phyloP scores from a whole-genome alignment of 2,888 invertebrate genomes.

The Temnothorax ravouxi region DNA sequence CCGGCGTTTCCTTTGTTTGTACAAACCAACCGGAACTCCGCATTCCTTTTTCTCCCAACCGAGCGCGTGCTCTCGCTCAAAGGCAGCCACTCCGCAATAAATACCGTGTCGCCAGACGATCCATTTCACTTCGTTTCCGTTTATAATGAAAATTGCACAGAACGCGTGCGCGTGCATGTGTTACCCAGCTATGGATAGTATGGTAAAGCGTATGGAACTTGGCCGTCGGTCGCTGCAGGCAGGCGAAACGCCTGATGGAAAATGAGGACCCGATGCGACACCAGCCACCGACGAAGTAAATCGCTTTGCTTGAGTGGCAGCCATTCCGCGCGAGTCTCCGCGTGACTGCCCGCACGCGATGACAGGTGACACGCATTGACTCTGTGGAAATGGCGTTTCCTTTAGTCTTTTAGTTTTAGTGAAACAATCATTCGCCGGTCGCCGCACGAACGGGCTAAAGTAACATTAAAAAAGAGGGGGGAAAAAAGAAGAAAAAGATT shows the following conservation, averaged over 20 bases:
- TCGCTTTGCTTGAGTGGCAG: slow-evolving; percentile 59
- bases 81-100: slow-evolving; percentile 60
- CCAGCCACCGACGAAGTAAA: slow-evolving; percentile 54
- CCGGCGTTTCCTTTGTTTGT: slow-evolving; percentile 43
- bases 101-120: slow-evolving; percentile 59
- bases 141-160: slow-evolving; percentile 66
- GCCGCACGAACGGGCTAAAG: slow-evolving; percentile 59
- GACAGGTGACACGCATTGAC: slow-evolving; percentile 71
- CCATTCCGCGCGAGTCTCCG: slow-evolving; percentile 54
- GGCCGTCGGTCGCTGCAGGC: slow-evolving; percentile 28
- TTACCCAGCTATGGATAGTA: slow-evolving; percentile 11
- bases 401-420: slow-evolving; percentile 20
- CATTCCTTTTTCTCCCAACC: slow-evolving; percentile 29
- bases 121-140: slow-evolving; percentile 63
- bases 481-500: not conserved
- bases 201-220: slow-evolving; percentile 18
- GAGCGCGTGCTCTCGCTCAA: slow-evolving; percentile 51
- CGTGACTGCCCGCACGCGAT: slow-evolving; percentile 68
- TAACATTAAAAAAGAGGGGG: not conserved
- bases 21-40: slow-evolving; percentile 33
- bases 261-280: slow-evolving; percentile 51
- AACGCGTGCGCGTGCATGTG: slow-evolving; percentile 57
- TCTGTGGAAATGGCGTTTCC: slow-evolving; percentile 44
- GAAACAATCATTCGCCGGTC: slow-evolving; percentile 60
- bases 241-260: slow-evolving; percentile 29